Evolutionary conservation across 2,888 invertebrate genomes (phyloP).

Genomic region (Lysandra coridon): DNA sequence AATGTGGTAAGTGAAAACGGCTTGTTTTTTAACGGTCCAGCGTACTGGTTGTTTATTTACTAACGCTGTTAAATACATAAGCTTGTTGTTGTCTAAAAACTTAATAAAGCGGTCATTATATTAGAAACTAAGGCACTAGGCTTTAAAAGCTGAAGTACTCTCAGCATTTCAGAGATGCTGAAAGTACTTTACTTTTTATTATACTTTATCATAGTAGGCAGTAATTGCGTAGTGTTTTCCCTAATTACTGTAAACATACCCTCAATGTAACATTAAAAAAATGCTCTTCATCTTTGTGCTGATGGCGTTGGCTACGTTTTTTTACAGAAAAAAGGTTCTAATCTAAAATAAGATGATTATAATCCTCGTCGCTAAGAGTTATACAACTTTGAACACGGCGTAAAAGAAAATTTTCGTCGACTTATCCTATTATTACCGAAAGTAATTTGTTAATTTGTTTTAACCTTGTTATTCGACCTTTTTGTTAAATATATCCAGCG

Average conservation of each 20-base stretch:
- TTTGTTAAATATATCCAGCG: not conserved
- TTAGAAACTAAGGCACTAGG: no score
- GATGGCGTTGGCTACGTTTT: not conserved
- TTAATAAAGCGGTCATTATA: no score
- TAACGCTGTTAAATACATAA: no score
- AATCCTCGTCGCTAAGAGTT: not conserved
- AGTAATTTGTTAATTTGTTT: conserved; percentile 1
- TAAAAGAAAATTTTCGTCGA: not conserved
- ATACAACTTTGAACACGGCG: not conserved
- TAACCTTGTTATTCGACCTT: conserved; percentile 9
- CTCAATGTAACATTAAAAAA: not conserved
- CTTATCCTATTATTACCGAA: conserved; percentile 13
- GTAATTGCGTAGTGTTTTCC: no score
- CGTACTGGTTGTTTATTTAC: no score
- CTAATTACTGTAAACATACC: not conserved
- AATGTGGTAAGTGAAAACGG: conserved; percentile 86
- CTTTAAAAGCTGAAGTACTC: no score
- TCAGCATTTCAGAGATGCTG: no score
- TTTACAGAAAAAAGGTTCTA: not conserved
- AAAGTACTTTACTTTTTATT: not conserved
- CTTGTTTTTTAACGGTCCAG: no score
- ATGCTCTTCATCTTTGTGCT: not conserved
- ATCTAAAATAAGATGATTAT: not conserved
- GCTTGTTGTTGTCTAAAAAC: no score
- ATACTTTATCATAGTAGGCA: not conserved